Evolutionary conservation across 2,888 invertebrate genomes (phyloP), one percentile per base, ranked within the genome.

Genomic region (Aplocera efformata): DNA sequence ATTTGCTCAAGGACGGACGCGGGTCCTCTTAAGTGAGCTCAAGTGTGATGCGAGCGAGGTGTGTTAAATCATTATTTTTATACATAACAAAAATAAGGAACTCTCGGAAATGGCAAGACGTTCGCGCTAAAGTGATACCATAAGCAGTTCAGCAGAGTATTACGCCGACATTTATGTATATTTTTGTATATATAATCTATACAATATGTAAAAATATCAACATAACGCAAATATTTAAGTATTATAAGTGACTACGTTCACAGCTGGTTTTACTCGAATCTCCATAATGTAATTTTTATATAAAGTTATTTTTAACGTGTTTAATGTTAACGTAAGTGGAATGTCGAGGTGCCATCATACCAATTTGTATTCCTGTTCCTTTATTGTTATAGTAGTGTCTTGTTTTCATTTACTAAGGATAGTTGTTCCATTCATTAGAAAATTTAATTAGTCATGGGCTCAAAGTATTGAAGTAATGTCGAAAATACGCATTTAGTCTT

Each of bases 261-360:
- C 62, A 61, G 63, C 71, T 77, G 76, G 67, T 80, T 83, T 79
- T 78, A 81, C 67, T 79, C 72, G 77, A 86, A 84, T 83, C 85
- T 86, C 83, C 69, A 66, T 84, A 79, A 81, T 78, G 79, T 83
- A 80, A 75, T 80, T 81, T 79, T 79, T 79, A 77, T 78, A 79
- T 74, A 68, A 74, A 67, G 61, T 76, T 79, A 76, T 79, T 81
- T 78, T 80, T 75, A 82, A 67, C 60, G 66, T 79, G 79, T 76
- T 73, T 73, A 78, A 77, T 73, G 62, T 74, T 65, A 77, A 74
- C 58, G 69, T 83, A 79, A 79, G 78, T 66, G 73, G 77, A 79
- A 75, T 67, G 80, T 80, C 74, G 79, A 80, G 84, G 86, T 88
- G 86, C 86, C 86, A 88, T 88, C 78, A 79, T 79, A 81, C 74